Percentiles rank a stretch among this genome's conserved stretches.
Conservation (phyloP, 2,113 vertebrate species). For the Aspiorhynchus laticeps region DNA sequence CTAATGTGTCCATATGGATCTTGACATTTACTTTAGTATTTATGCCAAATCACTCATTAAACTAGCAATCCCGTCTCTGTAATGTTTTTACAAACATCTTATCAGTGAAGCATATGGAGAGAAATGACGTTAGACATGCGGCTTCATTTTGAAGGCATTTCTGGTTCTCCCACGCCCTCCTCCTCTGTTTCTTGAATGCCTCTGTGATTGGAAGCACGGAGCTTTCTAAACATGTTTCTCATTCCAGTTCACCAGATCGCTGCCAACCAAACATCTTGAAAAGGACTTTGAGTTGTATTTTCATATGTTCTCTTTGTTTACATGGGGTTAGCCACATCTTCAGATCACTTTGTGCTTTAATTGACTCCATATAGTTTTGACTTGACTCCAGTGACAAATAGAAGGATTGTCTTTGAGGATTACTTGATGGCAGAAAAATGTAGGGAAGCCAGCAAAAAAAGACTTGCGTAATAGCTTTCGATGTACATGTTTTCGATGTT, state of each 20-base stretch:
- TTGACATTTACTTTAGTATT: background rate
- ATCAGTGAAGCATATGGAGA: conserved; percentile 44
- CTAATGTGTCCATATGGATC: background rate
- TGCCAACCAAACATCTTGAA: conserved; percentile 46
- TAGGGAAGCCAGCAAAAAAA: conserved; percentile 38
- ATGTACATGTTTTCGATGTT: conserved; percentile 24
- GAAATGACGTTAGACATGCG: conserved; percentile 50
- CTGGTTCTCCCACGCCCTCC: background rate
- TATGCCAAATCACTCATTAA: conserved; percentile 11
- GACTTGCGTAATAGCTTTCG: conserved; percentile 8
- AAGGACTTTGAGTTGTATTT: conserved; percentile 41
- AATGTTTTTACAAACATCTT: conserved; percentile 52
- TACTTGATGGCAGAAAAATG: conserved; percentile 44
- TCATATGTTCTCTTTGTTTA: conserved; percentile 56
- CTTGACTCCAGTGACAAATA: conserved; percentile 46
- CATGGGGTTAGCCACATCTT: conserved; percentile 50
- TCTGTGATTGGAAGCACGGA: conserved; percentile 45
- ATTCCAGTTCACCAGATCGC: conserved; percentile 51
- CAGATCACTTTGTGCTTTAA: conserved; percentile 54
- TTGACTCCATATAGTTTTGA: conserved; percentile 56
- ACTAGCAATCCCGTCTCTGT: conserved; percentile 29
- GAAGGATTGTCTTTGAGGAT: conserved; percentile 41
- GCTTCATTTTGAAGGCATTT: conserved; percentile 48
- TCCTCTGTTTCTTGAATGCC: conserved; percentile 40
- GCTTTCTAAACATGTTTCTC: conserved; percentile 59